Percentiles rank a stretch among this genome's conserved stretches.
These are phyloP conservation scores for Deilephila porcellus DNA, from an alignment of 2,888 invertebrate species.

Conservation along the genomic window DNA sequence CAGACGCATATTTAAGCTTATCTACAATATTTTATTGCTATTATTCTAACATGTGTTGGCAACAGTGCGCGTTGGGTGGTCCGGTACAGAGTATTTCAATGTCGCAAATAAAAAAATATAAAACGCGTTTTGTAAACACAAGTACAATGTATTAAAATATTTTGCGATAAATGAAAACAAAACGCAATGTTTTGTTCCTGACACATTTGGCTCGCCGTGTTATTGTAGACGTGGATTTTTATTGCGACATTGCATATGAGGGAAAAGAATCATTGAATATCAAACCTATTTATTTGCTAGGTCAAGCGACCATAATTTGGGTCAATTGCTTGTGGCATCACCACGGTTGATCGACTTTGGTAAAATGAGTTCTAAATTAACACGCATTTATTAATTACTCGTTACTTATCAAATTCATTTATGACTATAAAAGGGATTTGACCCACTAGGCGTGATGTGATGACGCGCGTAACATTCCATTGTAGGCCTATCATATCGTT, in stretches of 20 bases:
- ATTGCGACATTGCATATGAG: neutral
- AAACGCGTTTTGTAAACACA: conserved; percentile 63
- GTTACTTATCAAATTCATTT: neutral
- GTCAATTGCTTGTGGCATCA: too few species aligned
- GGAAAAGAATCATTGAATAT: too few species aligned
- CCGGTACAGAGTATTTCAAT: conserved; percentile 47
- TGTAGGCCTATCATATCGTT: neutral
- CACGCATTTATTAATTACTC: too few species aligned
- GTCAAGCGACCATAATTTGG: too few species aligned
- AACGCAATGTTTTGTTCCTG: conserved; percentile 21
- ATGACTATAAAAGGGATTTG: neutral
- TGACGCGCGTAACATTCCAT: neutral
- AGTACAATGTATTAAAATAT: conserved; percentile 33
- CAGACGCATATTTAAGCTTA: conserved; percentile 58
- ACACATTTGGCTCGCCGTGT: conserved; percentile 18
- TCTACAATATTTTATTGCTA: conserved; percentile 60
- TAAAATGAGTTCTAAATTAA: too few species aligned
- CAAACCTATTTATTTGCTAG: too few species aligned
- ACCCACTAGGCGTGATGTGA: neutral
- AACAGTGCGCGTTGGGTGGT: conserved; percentile 60
- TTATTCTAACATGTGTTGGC: conserved; percentile 58
- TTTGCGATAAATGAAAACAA: conserved; percentile 26
- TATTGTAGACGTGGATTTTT: neutral
- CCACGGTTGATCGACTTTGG: too few species aligned
- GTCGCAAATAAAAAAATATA: conserved; percentile 53